A percentile compares a stretch with the other conserved stretches of the same genome.
These are phyloP conservation scores for Pemphredon lugubris DNA, from an alignment of 2,888 invertebrate species.

Conservation along the genomic window DNA sequence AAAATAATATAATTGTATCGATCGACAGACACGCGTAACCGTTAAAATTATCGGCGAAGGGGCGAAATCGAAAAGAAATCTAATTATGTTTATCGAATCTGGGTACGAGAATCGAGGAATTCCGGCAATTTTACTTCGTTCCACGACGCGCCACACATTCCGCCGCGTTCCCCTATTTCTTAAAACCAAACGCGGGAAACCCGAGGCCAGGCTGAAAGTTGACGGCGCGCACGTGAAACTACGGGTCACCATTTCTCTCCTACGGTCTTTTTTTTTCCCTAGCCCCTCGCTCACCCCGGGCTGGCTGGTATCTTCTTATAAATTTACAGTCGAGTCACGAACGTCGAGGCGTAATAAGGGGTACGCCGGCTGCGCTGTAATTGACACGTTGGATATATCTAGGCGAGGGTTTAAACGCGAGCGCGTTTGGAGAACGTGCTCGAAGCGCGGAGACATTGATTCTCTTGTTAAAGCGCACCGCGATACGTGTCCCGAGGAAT, in stretches of 20 bases:
- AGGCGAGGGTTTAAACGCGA: constrained; percentile 40
- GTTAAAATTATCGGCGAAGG: no score
- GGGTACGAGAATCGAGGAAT: no score
- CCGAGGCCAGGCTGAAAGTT: background rate
- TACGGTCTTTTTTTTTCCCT: constrained; percentile 8
- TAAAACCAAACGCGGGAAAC: background rate
- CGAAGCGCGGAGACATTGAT: constrained; percentile 56
- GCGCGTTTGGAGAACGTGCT: constrained; percentile 53
- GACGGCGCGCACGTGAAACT: constrained; percentile 4
- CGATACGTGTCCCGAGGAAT: constrained; percentile 4
- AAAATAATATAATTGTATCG: no score
- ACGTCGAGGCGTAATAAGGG: constrained; percentile 57
- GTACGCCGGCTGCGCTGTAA: constrained; percentile 54
- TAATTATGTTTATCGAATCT: no score
- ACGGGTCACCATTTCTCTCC: constrained; percentile 7
- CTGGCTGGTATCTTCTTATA: constrained; percentile 42
- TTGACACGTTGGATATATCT: constrained; percentile 66
- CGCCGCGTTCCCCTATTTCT: no score
- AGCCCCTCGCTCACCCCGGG: background rate
- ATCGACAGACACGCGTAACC: no score
- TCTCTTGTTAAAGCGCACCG: constrained; percentile 35
- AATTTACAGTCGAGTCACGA: constrained; percentile 61
- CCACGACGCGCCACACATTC: background rate
- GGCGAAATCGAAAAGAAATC: no score
- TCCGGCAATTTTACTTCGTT: no score